Base-by-base conservation (phyloP, 2,888 invertebrate species). In the Volucella bombylans region DNA sequence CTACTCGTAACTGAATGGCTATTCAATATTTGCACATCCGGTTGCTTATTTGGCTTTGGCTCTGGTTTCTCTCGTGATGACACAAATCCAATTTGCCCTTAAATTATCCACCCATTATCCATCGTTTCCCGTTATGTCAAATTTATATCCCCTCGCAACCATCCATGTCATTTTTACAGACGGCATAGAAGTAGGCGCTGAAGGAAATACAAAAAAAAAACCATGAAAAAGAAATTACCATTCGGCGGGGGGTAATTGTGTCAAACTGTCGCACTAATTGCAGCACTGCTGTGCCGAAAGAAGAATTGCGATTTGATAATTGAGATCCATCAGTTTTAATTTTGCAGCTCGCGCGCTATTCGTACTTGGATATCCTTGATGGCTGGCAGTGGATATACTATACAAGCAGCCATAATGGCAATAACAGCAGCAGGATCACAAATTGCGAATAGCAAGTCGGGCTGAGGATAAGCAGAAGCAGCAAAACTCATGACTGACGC, bases 261-360 rank as follows among this genome's bases (percentile, higher is more conserved):
- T 82, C 82, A 82, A 82, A 82, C 82, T 82, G 82, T 82, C 82
- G 47, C 82, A 73, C 82, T 82, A 82, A 82, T 82, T 82, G 73
- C 73, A 55, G 50, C 50, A 52, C 57, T 65, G 64, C 64, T 55
- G 14, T 57, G 39, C 64, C 55, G 57, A 68, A 64, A 47, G 68
- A 57, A 78, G 8, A 49, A 57, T 72, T 68, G 68, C 61, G 62
- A 78, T 71, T 79, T 73, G 78, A 78, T 78, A 80, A 80, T 68
- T 73, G 80, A 80, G 74, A 80, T 80, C 74, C 82, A 78, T 82
- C 82, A 82, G 78, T 78, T 82, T 82, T 78, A 82, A 78, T 82
- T 82, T 79, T 45, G 55, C 45, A 12, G 31, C 6, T 31, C 31
- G 31, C 1, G 31, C 31, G 31, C 31, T 6, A 31, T 31, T 31